Evolutionary conservation across 2,888 invertebrate species (phyloP).

Genomic region (Corbicula japonica): DNA sequence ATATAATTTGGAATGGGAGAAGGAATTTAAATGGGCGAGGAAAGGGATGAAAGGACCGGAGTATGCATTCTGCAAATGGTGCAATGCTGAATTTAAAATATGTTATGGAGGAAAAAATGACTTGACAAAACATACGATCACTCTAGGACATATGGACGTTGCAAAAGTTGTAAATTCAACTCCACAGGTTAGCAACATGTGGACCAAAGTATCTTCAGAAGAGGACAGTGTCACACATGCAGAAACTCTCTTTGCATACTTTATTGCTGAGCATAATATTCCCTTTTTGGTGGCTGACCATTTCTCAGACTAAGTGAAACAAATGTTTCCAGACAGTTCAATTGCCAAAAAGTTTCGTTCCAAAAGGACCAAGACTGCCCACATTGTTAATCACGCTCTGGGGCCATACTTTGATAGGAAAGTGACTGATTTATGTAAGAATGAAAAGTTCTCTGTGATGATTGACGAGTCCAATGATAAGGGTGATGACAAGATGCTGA

Average conservation of each 20-base stretch:
- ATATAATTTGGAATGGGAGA: too few relatives aligned
- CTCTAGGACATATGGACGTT: neutral
- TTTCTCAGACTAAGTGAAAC: constrained; percentile 34
- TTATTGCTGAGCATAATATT: constrained; percentile 55
- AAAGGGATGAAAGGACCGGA: too few relatives aligned
- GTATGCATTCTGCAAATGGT: too few relatives aligned
- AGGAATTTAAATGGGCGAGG: too few relatives aligned
- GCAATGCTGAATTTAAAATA: too few relatives aligned
- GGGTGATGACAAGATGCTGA: constrained; percentile 42
- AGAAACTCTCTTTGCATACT: constrained; percentile 46
- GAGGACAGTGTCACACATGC: constrained; percentile 7
- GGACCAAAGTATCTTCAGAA: too few relatives aligned
- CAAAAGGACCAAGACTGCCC: constrained; percentile 42
- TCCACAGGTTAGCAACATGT: neutral
- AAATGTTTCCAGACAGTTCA: constrained; percentile 52
- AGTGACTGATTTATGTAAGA: constrained; percentile 21
- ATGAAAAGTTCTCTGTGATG: constrained; percentile 34
- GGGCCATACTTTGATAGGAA: constrained; percentile 28
- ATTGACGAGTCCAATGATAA: constrained; percentile 48
- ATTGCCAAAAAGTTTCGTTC: constrained; percentile 59
- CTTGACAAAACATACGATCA: neutral
- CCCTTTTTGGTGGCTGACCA: constrained; percentile 52
- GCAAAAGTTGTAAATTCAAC: neutral
- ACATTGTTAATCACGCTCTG: constrained; percentile 39
- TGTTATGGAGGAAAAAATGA: constrained; percentile 21